Conservation (phyloP, 2,888 invertebrate species). For the Lochmaea capreae region DNA sequence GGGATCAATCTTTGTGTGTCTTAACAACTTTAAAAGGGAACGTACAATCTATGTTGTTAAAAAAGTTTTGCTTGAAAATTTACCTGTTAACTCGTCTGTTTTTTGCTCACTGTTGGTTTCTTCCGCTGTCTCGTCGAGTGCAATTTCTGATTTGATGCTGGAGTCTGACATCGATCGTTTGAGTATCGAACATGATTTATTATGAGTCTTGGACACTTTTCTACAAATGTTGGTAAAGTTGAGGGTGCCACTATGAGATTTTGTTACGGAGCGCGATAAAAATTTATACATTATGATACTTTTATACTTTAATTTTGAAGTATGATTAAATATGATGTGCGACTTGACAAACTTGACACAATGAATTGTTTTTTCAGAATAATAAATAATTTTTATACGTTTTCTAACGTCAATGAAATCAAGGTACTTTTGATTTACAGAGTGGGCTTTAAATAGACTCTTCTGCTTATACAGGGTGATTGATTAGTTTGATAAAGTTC, state of each 20-base stretch:
- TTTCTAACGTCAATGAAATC: neutral
- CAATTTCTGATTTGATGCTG: neutral
- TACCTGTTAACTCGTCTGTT: neutral
- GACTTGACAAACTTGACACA: slow-evolving; percentile 44
- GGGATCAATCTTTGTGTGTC: too few relatives aligned
- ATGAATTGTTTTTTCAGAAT: slow-evolving; percentile 34
- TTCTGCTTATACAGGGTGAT: neutral
- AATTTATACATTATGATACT: slow-evolving; percentile 49
- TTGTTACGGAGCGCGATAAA: slow-evolving; percentile 45
- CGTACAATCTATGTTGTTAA: too few relatives aligned
- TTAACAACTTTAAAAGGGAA: too few relatives aligned
- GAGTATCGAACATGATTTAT: neutral
- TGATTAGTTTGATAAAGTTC: too few relatives aligned
- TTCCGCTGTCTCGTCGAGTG: neutral
- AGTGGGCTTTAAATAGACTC: neutral
- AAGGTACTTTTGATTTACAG: neutral
- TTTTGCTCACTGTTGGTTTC: neutral
- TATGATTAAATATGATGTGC: slow-evolving; percentile 43
- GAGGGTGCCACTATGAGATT: slow-evolving; percentile 42
- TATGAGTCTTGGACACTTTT: slow-evolving; percentile 34
- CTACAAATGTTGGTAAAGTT: slow-evolving; percentile 43
- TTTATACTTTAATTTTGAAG: slow-evolving; percentile 50
- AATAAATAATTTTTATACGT: slow-evolving; percentile 8
- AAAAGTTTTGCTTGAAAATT: too few relatives aligned
- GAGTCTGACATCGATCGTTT: slow-evolving; percentile 17